phyloP scores from a whole-genome alignment of 2,113 vertebrate genomes.

The Phrynosoma blainvillii region DNA sequence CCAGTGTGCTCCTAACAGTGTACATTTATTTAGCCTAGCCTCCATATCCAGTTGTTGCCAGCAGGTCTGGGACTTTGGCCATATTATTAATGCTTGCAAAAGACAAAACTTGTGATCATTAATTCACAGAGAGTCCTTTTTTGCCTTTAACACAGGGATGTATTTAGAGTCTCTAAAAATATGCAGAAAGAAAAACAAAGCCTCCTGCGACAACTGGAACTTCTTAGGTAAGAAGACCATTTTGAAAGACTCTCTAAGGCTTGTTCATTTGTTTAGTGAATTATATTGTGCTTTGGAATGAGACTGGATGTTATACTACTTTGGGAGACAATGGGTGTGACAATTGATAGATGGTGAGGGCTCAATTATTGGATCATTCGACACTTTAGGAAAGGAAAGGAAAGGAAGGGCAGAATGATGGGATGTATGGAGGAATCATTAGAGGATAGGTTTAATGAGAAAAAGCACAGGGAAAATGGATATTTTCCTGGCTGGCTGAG shows the following conservation, averaged over 20 bases:
- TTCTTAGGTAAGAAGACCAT: conserved; percentile 83
- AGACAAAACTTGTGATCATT: not conserved
- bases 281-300: too few species aligned
- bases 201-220: conserved; percentile 88
- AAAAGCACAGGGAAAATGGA: too few species aligned
- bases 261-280: not conserved
- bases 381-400: not conserved
- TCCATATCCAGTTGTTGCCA: not conserved
- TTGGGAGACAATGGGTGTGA: not conserved
- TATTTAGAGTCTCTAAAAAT: conserved; percentile 89
- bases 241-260: not conserved
- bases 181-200: conserved; percentile 97
- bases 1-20: not conserved
- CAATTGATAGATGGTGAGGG: not conserved
- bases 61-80: not conserved
- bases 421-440: not conserved
- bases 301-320: not conserved
- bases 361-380: not conserved
- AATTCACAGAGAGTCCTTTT: not conserved
- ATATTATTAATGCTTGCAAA: not conserved
- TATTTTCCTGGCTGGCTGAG: too few species aligned
- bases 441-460: too few species aligned
- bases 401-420: not conserved
- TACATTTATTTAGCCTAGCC: conserved; percentile 3
- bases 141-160: conserved; percentile 75